Conservation (phyloP, 2,797 vertebrate genomes). For the Bryconaethiops microstoma region DNA sequence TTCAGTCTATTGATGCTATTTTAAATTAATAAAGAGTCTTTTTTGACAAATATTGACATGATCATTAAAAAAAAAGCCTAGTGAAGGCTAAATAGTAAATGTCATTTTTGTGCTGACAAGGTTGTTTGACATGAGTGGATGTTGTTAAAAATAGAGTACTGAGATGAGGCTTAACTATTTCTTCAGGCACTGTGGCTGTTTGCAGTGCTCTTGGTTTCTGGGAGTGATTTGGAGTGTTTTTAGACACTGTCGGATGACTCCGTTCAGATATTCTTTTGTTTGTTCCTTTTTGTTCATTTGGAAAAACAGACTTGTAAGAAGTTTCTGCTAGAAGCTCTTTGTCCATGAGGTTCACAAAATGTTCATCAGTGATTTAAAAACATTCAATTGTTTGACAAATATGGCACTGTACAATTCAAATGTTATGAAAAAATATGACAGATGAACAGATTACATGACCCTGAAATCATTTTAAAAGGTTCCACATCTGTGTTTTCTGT, state of each 20-base stretch:
- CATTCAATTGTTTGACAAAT: not conserved
- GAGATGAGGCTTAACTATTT: not conserved
- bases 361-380: not conserved
- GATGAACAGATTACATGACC: too few species aligned
- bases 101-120: not conserved
- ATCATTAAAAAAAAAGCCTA: not conserved
- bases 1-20: not conserved
- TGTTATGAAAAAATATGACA: not conserved
- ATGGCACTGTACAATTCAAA: not conserved
- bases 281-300: constrained; percentile 26
- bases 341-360: not conserved
- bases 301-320: not conserved
- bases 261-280: not conserved
- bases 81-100: not conserved
- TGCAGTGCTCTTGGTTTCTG: constrained; percentile 11
- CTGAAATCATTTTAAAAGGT: too few species aligned
- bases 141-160: constrained; percentile 6
- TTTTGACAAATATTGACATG: not conserved
- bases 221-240: not conserved
- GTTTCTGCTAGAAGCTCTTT: too few species aligned
- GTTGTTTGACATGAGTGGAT: not conserved
- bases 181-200: not conserved
- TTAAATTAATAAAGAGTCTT: not conserved
- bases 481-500: too few species aligned
- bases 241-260: not conserved